Percentiles rank a stretch among this genome's conserved stretches.
Conservation (phyloP, 2,888 invertebrate genomes). For the Philereme vetulata region DNA sequence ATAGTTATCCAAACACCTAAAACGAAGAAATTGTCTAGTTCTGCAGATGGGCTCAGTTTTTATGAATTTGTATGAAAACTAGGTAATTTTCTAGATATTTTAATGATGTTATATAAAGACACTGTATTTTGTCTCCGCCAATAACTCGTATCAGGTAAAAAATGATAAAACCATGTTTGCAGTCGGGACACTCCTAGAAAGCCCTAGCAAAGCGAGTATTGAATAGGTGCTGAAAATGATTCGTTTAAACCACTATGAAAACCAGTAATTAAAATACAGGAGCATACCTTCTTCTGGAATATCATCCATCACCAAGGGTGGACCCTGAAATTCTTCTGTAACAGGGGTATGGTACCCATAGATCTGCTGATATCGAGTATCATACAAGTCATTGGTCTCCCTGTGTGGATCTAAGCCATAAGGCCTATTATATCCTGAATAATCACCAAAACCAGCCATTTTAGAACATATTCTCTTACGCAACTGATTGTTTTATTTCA, state of each 20-base stretch:
- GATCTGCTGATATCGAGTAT: slow-evolving; percentile 79
- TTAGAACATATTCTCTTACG: slow-evolving; percentile 29
- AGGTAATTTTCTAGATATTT: too few relatives aligned
- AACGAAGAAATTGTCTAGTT: too few relatives aligned
- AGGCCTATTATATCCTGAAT: slow-evolving; percentile 72
- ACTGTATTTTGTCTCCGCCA: too few relatives aligned
- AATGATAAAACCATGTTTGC: too few relatives aligned
- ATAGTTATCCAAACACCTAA: too few relatives aligned
- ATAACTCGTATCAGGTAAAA: too few relatives aligned
- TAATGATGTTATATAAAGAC: too few relatives aligned
- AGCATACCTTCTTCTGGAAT: slow-evolving; percentile 70
- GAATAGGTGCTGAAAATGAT: neutral
- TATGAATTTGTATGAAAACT: too few relatives aligned
- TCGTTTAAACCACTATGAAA: neutral
- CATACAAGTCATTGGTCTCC: slow-evolving; percentile 75
- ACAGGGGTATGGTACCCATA: slow-evolving; percentile 78
- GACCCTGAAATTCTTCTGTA: slow-evolving; percentile 78
- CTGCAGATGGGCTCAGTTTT: too few relatives aligned
- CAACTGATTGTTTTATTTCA: slow-evolving; percentile 27
- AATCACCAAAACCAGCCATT: slow-evolving; percentile 80
- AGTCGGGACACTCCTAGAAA: too few relatives aligned
- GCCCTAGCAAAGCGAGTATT: too few relatives aligned
- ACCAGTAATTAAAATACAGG: neutral
- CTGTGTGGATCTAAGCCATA: slow-evolving; percentile 73
- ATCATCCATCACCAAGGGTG: slow-evolving; percentile 78